Base-by-base conservation (phyloP, 2,888 invertebrate genomes). In the Drosophila engyochracea region DNA sequence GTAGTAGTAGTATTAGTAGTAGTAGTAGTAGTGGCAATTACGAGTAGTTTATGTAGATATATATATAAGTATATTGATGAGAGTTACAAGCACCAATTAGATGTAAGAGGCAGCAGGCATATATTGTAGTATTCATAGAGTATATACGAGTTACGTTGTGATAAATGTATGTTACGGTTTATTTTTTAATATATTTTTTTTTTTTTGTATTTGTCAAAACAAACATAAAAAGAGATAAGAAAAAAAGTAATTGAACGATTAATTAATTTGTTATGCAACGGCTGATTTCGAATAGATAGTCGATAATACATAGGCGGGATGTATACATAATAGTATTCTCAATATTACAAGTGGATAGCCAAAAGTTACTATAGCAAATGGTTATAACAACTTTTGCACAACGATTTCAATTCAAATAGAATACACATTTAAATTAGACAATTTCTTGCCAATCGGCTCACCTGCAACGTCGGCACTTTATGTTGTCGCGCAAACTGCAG, bases 401-500 rank as follows among this genome's bases (percentile, higher is more conserved):
- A 83, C 76, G 58, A 74, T 78, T 78, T 72, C 76, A 59, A 22
- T 70, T 80, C 60, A 67, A 60, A 54, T 84, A 55, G 35, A 31
- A 51, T 51, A 67, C 28, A 54, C 47, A 66, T 9, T 33, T 39
- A 30, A 49, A 25, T 37, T 14, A 2, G 5, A 16, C 19, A 22
- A 9, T 1, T 12, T 74, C 0, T 19, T 49, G 2, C 28, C 31
- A 41, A 74, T 82, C 44, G 69, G 28, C 76, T 92, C 94, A 95
- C 95, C 94, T 95, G 95, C 91, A 95, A 94, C 37, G 94, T 94
- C 86, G 96, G 96, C 47, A 92, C 92, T 91, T 96, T 96, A 79
- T 95, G 95, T 82, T 95, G 95, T 52, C 94, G 95, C 0, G 97
- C 97, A 72, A 96, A 96, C 30, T 96, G 95, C 66, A 98, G 94